Evolutionary conservation across 2,888 invertebrate species (phyloP).

Genomic region (Caradrina clavipalpis): DNA sequence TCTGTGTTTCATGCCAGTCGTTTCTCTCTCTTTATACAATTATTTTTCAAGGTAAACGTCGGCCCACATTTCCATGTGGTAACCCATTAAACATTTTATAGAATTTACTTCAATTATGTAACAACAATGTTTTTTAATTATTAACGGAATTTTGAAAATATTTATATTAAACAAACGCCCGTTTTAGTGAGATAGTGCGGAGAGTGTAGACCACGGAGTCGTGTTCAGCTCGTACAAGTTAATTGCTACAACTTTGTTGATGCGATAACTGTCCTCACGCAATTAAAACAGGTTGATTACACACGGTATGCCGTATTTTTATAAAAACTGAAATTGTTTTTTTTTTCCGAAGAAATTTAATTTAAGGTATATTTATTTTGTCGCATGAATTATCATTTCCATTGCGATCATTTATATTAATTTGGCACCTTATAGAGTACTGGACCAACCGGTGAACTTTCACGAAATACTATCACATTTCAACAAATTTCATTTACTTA

Average conservation of each 20-base stretch:
- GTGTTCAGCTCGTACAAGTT: slow-evolving; percentile 10
- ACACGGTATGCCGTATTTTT: slow-evolving; percentile 25
- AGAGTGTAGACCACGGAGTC: neutral
- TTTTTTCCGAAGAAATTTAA: slow-evolving; percentile 32
- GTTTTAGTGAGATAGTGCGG: slow-evolving; percentile 10
- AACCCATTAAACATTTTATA: neutral
- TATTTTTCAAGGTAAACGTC: slow-evolving; percentile 4
- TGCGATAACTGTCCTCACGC: slow-evolving; percentile 13
- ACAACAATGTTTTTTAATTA: neutral
- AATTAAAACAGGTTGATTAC: slow-evolving; percentile 17
- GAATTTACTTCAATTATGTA: neutral
- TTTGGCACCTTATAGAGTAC: slow-evolving; percentile 67
- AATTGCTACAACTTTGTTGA: slow-evolving; percentile 38
- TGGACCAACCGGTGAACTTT: slow-evolving; percentile 53
- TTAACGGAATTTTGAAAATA: neutral
- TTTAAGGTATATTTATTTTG: slow-evolving; percentile 31
- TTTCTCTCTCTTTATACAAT: slow-evolving; percentile 45
- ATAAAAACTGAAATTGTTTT: slow-evolving; percentile 16
- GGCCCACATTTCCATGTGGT: slow-evolving; percentile 15
- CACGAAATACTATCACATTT: slow-evolving; percentile 68
- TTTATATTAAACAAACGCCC: neutral
- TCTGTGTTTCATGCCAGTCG: slow-evolving; percentile 38
- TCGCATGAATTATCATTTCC: slow-evolving; percentile 43
- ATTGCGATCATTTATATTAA: slow-evolving; percentile 38
- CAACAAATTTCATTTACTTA: slow-evolving; percentile 47